Base-by-base conservation (phyloP, 2,888 invertebrate species). In the Eupithecia tripunctaria region DNA sequence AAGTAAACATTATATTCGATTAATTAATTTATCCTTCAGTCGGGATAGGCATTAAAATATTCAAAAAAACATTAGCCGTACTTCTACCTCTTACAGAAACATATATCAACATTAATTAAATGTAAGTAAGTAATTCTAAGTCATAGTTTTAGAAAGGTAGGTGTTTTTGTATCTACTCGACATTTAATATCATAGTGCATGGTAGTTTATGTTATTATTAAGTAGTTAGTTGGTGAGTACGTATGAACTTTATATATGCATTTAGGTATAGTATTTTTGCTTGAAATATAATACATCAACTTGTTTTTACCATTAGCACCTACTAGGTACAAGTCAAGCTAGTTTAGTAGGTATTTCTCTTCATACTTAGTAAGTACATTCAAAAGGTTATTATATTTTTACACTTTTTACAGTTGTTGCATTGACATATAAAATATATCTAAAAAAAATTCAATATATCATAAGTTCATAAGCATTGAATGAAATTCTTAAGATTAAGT, bases 361-460 rank as follows among this genome's bases (percentile, higher is more conserved):
- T 56, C 56, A 56, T 56, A 51, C 51, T 51, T 21, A 56, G 21
- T 12, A 56, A 56, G 56, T 25, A 56, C 56, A 56, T 56, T 56
- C 56, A 56, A 56, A 25, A 56, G 56, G 5, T 25, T 56, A 56
- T 25, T 25, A 25, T 56, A 56, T 56, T 56, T 56, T 56, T 25
- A 56, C 56, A 56, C 21, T 56, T 56, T 51, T 56, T 56, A 56
- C 21, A 12, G 51, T 51, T 51, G 51, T 51, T 51, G 21, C 25
- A 56, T 25, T 56, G 25, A 56, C 25, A 25, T n/a, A 47, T 56
- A 56, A 56, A 56, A 25, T 56, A 56, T 25, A 1, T 56, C 25
- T 25, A 25, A 56, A 12, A 47, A 56, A 25, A 25, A 25, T 56
- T 12, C 14, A 56, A 25, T 25, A 47, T 51, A 51, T 21, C 47